Base-by-base conservation (phyloP, 1,140 invertebrate genomes). In the Nylanderia fulva region DNA sequence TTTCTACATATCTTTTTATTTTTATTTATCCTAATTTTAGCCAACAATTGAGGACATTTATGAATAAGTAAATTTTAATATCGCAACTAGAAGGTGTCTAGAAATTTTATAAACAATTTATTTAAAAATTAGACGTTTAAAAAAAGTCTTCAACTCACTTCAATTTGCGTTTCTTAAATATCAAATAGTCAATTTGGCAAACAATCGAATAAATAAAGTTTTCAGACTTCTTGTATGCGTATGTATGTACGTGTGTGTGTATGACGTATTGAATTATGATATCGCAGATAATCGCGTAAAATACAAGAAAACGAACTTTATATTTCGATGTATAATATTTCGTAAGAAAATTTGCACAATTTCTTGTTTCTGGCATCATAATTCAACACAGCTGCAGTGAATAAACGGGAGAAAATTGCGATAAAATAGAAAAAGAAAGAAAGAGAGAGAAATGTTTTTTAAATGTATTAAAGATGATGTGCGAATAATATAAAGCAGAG, bases 141-240 rank as follows among this genome's bases (percentile, higher is more conserved):
- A 18, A 18, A 45, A 9, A 69, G 15, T 13, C 36, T 69, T 52
- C 5, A 52, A 69, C 36, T 29, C 2, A 36, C 52, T 48, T 21
- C 15, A 79, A n/a, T 48, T 54, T n/a, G 24, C 52, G 11, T 39
- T 7, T 71, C 42, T n/a, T 0, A 18, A 56, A 24, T 9, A 56
- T 11, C 15, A 15, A 27, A 18, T 39, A 29, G 48, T 27, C 15
- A 24, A 11, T 48, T 45, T 48, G 29, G 52, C 21, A 33, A 54
- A 54, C 13, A 68, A 69, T 39, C 29, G 42, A 76, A 29, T 24
- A 39, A 74, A 13, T 63, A n/a, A 42, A n/a, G n/a, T 42, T 61
- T 13, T 42, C 24, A 60, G 7, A n/a, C 5, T 48, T 1, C 15
- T 18, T 13, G 42, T 15, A 13, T 15, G 13, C 13, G 42, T 45